These are phyloP conservation scores for Cinara cedri DNA, from an alignment of 2,888 invertebrate genomes.

Conservation along the genomic window DNA sequence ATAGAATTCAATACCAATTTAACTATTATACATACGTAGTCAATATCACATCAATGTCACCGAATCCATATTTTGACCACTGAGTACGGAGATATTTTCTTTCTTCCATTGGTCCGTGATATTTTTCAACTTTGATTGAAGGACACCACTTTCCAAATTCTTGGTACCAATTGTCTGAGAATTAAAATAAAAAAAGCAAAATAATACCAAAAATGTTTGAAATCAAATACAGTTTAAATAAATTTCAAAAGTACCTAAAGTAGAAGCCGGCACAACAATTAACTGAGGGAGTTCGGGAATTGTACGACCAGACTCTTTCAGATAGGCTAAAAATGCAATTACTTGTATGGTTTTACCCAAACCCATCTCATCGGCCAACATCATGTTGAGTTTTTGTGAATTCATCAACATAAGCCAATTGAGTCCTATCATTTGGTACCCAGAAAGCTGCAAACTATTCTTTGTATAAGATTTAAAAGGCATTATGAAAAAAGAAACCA, in stretches of 20 bases:
- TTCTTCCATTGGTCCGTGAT: constrained; percentile 88
- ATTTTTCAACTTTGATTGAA: constrained; percentile 77
- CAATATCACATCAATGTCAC: constrained; percentile 80
- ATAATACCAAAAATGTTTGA: neutral
- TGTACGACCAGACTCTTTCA: constrained; percentile 78
- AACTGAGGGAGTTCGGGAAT: constrained; percentile 76
- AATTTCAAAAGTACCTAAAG: constrained; percentile 70
- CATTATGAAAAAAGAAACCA: neutral
- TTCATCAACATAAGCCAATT: constrained; percentile 93
- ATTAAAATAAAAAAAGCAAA: constrained; percentile 36
- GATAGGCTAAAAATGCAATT: constrained; percentile 87
- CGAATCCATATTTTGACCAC: constrained; percentile 75
- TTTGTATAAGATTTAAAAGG: neutral
- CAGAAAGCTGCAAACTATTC: constrained; percentile 75
- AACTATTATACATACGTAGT: constrained; percentile 75
- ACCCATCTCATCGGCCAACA: constrained; percentile 97
- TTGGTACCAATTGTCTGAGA: constrained; percentile 80
- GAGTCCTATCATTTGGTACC: constrained; percentile 86
- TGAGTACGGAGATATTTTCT: constrained; percentile 77
- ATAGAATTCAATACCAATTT: too few relatives aligned
- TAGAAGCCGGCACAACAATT: constrained; percentile 95
- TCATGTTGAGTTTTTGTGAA: constrained; percentile 87
- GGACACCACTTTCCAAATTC: constrained; percentile 84
- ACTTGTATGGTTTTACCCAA: constrained; percentile 92
- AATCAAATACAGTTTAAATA: constrained; percentile 19